phyloP scores from a whole-genome alignment of 2,113 vertebrate species.

The Istiophorus platypterus region DNA sequence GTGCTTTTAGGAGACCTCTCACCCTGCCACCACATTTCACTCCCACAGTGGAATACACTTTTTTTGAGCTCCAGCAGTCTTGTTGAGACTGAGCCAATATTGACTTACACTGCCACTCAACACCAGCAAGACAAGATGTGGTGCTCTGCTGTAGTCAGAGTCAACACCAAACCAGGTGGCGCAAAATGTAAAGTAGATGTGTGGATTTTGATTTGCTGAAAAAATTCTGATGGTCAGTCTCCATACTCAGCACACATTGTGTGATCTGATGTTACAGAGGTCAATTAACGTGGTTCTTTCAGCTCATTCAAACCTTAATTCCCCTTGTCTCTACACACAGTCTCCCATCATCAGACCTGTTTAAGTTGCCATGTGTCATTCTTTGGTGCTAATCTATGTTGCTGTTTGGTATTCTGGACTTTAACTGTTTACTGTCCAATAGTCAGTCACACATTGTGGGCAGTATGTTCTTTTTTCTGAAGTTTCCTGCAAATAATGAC shows the following conservation, averaged over 20 bases:
- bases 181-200: constrained; percentile 38
- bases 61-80: constrained; percentile 34
- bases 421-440: too few species aligned
- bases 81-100: constrained; percentile 48
- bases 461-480: neutral
- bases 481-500: constrained; percentile 20
- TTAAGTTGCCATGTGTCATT: too few species aligned
- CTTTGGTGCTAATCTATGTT: too few species aligned
- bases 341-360: too few species aligned
- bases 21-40: constrained; percentile 61
- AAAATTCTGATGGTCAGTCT: constrained; percentile 5
- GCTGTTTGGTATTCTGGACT: too few species aligned
- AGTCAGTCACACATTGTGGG: constrained; percentile 8
- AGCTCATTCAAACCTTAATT: neutral
- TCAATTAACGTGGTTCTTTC: neutral
- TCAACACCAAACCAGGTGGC: constrained; percentile 35
- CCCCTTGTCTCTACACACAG: neutral
- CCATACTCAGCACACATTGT: neutral
- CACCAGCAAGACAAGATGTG: constrained; percentile 27
- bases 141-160: constrained; percentile 44
- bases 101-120: constrained; percentile 46
- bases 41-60: constrained; percentile 38
- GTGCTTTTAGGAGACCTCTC: constrained; percentile 50
- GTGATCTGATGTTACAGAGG: neutral
- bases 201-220: constrained; percentile 29